A percentile compares a stretch with the other conserved stretches of the same genome.
Conservation (phyloP, 92 coral and sea anemone genomes). For the Epizoanthus illoricatus region DNA sequence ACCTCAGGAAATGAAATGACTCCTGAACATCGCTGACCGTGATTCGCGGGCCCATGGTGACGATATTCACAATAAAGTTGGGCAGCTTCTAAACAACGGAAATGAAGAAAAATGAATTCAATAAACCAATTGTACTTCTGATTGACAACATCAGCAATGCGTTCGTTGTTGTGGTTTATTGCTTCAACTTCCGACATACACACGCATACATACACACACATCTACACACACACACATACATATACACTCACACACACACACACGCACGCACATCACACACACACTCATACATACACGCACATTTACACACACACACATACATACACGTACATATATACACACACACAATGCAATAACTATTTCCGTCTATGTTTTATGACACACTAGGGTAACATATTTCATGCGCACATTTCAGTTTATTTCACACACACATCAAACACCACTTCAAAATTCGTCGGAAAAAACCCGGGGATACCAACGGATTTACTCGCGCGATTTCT, state of each 20-base stretch:
- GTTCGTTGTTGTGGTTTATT: background rate
- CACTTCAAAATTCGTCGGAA: too few species aligned
- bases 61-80: constrained; percentile 80
- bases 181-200: too few species aligned
- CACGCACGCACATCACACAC: background rate
- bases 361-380: too few species aligned
- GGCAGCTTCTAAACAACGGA: constrained; percentile 81
- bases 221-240: background rate
- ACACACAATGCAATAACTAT: background rate
- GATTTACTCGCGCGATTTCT: background rate
- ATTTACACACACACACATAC: background rate
- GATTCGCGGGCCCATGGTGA: constrained; percentile 87
- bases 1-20: constrained; percentile 90
- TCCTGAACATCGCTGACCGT: constrained; percentile 92
- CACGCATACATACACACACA: too few species aligned
- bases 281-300: background rate
- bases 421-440: too few species aligned
- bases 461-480: too few species aligned
- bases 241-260: background rate
- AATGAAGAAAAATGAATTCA: constrained; percentile 18
- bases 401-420: too few species aligned
- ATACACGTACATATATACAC: background rate
- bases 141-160: too few species aligned
- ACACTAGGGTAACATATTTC: background rate
- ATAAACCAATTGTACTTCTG: background rate